Conservation (phyloP, 2,888 invertebrate species). For the Papilio protenor region DNA sequence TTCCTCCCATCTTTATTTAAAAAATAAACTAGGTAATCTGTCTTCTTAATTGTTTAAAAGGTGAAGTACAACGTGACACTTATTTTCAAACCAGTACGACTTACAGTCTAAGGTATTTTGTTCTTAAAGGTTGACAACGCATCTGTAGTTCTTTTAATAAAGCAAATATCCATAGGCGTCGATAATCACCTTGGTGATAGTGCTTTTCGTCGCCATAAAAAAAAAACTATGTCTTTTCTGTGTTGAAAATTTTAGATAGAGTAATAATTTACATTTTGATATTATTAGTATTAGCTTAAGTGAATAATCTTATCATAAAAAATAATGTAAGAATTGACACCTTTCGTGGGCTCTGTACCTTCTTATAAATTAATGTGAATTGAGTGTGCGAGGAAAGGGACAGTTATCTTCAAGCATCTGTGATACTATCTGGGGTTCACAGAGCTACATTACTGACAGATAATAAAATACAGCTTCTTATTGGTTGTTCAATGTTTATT, state of each 20-base stretch:
- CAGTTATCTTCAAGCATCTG: not conserved
- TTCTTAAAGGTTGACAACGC: too few relatives aligned
- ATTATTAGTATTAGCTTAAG: not conserved
- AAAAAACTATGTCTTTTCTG: not conserved
- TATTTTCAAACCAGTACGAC: too few relatives aligned
- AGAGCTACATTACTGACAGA: not conserved
- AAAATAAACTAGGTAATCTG: too few relatives aligned
- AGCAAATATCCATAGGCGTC: too few relatives aligned
- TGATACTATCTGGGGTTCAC: slow-evolving; percentile 1
- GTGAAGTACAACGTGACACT: too few relatives aligned
- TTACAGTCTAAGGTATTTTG: too few relatives aligned
- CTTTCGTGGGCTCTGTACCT: not conserved
- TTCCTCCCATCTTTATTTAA: too few relatives aligned
- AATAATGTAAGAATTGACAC: not conserved
- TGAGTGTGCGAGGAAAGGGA: not conserved
- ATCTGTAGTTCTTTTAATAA: too few relatives aligned
- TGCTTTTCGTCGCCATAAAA: too few relatives aligned
- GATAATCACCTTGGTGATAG: too few relatives aligned
- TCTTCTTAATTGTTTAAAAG: too few relatives aligned
- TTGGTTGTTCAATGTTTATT: not conserved
- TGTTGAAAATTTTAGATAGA: not conserved
- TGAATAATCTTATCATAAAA: not conserved
- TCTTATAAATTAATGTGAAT: slow-evolving; percentile 8
- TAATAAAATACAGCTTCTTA: slow-evolving; percentile 18
- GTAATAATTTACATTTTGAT: not conserved